Conservation (phyloP, 2,113 vertebrate genomes). For the Limanda limanda region DNA sequence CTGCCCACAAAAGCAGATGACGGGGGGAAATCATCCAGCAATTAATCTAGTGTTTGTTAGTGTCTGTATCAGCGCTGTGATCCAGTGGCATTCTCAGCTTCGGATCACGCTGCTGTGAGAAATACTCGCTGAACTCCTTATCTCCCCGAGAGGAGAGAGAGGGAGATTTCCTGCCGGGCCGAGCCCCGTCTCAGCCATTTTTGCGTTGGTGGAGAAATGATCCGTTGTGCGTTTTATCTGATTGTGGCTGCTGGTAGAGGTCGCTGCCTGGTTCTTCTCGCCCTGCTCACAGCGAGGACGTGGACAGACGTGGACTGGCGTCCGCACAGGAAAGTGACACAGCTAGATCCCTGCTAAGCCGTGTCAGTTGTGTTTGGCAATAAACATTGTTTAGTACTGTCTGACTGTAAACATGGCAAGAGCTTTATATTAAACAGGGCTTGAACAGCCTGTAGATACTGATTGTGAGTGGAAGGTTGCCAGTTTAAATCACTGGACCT, state of each 20-base stretch:
- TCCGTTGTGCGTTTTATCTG: too few species aligned
- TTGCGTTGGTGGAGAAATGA: too few species aligned
- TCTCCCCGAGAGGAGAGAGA: not conserved
- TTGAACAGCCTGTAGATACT: not conserved
- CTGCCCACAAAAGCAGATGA: conserved; percentile 19
- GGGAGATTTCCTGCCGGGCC: not conserved
- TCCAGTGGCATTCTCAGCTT: conserved; percentile 25
- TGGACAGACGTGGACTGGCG: not conserved
- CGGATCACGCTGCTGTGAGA: conserved; percentile 8
- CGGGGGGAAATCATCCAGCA: not conserved
- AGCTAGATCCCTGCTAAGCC: not conserved
- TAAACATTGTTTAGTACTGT: conserved; percentile 13
- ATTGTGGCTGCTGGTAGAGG: too few species aligned
- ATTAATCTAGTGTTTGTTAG: conserved; percentile 46
- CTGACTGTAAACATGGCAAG: conserved; percentile 39
- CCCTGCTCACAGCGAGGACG: too few species aligned
- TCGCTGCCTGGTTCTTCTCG: too few species aligned
- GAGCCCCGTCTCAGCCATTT: too few species aligned
- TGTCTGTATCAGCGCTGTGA: conserved; percentile 13
- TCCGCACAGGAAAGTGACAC: too few species aligned
- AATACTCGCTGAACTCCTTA: conserved; percentile 44
- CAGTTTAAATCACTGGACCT: conserved; percentile 35
- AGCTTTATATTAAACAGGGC: conserved; percentile 35
- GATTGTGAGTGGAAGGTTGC: conserved; percentile 12
- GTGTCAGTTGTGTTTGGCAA: conserved; percentile 18